Evolutionary conservation across 2,797 vertebrate genomes (phyloP), one percentile per base, ranked within the genome.

Genomic region (Phoebastria nigripes): DNA sequence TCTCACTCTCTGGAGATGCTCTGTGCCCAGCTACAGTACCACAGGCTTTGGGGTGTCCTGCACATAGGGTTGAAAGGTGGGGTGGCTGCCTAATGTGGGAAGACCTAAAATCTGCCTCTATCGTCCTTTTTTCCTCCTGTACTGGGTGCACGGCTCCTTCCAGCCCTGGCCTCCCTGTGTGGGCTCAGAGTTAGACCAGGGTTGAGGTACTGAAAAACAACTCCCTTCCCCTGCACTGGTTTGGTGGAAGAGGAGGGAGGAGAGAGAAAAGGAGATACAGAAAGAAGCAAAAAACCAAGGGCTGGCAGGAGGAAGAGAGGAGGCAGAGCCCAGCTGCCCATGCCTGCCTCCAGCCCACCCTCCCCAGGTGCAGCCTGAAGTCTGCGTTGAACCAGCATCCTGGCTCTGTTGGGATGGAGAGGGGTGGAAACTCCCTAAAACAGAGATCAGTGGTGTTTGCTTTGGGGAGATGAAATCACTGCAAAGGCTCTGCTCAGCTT

Each of bases 11-110:
- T 67, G 35, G 25, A 66, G 54, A 11, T 76, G 65, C 16, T 90
- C 21, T 35, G 2, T 46, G 5, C 11, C n/a, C 0, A 0, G 28
- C 28, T 18, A 12, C 7, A 62, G 65, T 28, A 24, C 3, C 3
- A 0, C 55, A 42, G 54, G 31, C 3, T 78, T 52, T 33, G 44
- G 33, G 33, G 8, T 39, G 52, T 37, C 59, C 70, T 67, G 71
- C 39, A 22, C 18, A 7, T 9, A 56, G 17, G 17, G 25, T 4
- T 55, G 33, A 31, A 70, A 82, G 37, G 3, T 8, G 11, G 39
- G 7, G 20, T 37, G 42, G 18, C 4, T 61, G 46, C 12, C 6
- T 59, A n/a, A 9, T 49, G 7, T 51, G 35, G 2, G 15, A 73
- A 55, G 25, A 80, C 3, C 9, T 15, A 29, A 82, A 77, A 62